Evolutionary conservation across 2,888 invertebrate species (phyloP).

Genomic region (Sinhomidia bicolor): DNA sequence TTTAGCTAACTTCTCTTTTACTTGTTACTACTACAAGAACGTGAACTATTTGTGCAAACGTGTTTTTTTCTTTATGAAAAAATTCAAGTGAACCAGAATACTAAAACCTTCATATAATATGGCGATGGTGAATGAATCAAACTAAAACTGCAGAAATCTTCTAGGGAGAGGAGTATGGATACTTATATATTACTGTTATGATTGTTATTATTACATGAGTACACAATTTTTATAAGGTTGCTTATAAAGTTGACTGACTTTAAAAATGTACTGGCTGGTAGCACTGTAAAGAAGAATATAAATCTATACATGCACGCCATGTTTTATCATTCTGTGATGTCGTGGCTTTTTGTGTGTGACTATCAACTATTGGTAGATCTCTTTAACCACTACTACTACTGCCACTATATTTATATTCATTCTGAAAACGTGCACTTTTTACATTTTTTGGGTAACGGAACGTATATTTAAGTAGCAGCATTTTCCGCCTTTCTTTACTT

Average conservation of each 20-base stretch:
- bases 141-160: not conserved
- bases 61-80: slow-evolving; percentile 17
- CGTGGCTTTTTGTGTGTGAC: not conserved
- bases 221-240: not conserved
- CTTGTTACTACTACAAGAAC: slow-evolving; percentile 1
- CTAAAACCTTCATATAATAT: not conserved
- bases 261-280: no score
- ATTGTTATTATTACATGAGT: not conserved
- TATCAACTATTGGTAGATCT: no score
- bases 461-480: slow-evolving; percentile 1
- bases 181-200: no score
- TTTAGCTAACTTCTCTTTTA: slow-evolving; percentile 4
- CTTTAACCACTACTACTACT: no score
- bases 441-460: not conserved
- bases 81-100: slow-evolving; percentile 30
- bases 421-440: not conserved
- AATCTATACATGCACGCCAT: slow-evolving; percentile 20
- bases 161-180: not conserved
- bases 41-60: slow-evolving; percentile 41
- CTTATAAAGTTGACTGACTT: not conserved
- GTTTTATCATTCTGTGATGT: not conserved
- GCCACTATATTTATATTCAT: not conserved
- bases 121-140: slow-evolving; percentile 3
- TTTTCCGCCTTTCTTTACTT: not conserved
- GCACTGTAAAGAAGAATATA: not conserved